These are phyloP conservation scores for Phytoseiulus persimilis DNA, from an alignment of 2,888 invertebrate species.

Conservation along the genomic window DNA sequence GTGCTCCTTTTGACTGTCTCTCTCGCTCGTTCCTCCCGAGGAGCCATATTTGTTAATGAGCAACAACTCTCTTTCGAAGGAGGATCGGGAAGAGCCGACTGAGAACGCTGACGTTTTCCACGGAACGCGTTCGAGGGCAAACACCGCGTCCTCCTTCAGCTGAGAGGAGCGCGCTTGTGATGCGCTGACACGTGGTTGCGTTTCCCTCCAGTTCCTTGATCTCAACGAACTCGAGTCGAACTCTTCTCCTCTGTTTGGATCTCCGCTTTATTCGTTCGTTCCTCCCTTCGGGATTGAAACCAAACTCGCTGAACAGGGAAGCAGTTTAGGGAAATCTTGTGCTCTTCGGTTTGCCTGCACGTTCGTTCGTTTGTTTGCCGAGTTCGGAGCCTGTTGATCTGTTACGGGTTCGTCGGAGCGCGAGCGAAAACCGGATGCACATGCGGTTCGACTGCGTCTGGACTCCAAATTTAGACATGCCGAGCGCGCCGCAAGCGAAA, in stretches of 20 bases:
- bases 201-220: neutral
- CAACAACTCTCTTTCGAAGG: too few relatives aligned
- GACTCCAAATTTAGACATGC: neutral
- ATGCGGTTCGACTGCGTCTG: neutral
- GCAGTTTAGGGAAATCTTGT: constrained; percentile 5
- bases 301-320: neutral
- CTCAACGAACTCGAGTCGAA: neutral
- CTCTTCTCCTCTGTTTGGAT: neutral
- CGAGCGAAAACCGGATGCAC: neutral
- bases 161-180: too few relatives aligned
- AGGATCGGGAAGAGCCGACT: too few relatives aligned
- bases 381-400: neutral
- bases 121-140: too few relatives aligned
- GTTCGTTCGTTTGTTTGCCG: neutral
- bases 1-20: too few relatives aligned
- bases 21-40: too few relatives aligned
- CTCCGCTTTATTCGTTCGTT: neutral
- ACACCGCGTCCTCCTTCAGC: too few relatives aligned
- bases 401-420: neutral
- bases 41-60: too few relatives aligned
- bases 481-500: neutral
- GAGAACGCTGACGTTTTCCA: too few relatives aligned
- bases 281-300: neutral
- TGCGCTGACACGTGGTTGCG: neutral
- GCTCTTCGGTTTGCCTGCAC: neutral